Evolutionary conservation across 2,888 invertebrate genomes (phyloP).

Genomic region (Drosophila robusta): DNA sequence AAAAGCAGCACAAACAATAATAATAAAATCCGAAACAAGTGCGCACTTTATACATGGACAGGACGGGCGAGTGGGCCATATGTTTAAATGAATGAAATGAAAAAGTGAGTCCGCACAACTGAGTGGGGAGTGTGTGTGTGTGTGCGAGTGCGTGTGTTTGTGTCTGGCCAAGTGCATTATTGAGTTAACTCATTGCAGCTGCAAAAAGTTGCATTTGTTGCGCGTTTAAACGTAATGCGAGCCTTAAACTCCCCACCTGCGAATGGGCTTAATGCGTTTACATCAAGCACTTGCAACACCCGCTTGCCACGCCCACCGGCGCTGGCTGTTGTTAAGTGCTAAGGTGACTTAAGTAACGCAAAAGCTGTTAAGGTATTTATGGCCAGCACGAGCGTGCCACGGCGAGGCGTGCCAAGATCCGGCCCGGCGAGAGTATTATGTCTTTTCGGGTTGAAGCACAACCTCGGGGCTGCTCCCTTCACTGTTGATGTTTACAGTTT

Average conservation of each 20-base stretch:
- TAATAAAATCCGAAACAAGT: slow-evolving; percentile 35
- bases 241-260: slow-evolving; percentile 57
- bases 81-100: slow-evolving; percentile 54
- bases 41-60: slow-evolving; percentile 45
- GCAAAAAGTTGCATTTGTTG: slow-evolving; percentile 63
- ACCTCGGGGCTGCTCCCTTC: slow-evolving; percentile 12
- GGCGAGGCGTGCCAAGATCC: slow-evolving; percentile 44
- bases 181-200: slow-evolving; percentile 69
- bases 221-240: slow-evolving; percentile 65
- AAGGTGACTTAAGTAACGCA: slow-evolving; percentile 74
- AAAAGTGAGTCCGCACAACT: slow-evolving; percentile 16
- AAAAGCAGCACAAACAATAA: slow-evolving; percentile 23
- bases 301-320: neutral
- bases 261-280: slow-evolving; percentile 71
- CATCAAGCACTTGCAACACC: slow-evolving; percentile 34
- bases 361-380: slow-evolving; percentile 79
- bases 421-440: slow-evolving; percentile 41
- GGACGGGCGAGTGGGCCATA: slow-evolving; percentile 48
- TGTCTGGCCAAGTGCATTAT: slow-evolving; percentile 71
- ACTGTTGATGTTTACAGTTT: slow-evolving; percentile 39
- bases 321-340: slow-evolving; percentile 55
- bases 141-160: slow-evolving; percentile 27
- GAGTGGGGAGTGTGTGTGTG: no score
- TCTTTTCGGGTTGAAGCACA: slow-evolving; percentile 33
- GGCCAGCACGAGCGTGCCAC: slow-evolving; percentile 46